Base-by-base conservation (phyloP, 2,113 vertebrate genomes). In the Grallaria varia region DNA sequence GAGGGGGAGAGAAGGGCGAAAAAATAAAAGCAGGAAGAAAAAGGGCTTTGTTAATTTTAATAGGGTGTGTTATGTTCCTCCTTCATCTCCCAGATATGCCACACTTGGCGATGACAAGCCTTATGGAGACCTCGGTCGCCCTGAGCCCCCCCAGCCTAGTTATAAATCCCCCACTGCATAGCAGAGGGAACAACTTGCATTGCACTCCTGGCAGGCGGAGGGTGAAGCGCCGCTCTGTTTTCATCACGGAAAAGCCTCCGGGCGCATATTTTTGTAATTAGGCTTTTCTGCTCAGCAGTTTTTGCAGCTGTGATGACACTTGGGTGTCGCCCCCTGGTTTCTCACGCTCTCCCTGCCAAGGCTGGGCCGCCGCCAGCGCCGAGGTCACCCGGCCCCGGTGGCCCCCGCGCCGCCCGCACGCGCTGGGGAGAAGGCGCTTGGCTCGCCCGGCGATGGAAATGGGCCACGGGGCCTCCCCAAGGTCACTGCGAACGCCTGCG, bases 271-370 rank as follows among this genome's bases (percentile, higher is more conserved):
- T 99, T 98, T 98, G 98, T 98, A 98, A 99, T 99, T 98, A 98
- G 98, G 98, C 98, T 97, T 98, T 97, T 98, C 98, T 97, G 98
- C 98, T 98, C 98, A 97, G 98, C 98, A 98, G 98, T 97, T 98
- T 98, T 97, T 98, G 98, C 99, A 99, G 99, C 99, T 99, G 99
- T 98, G 98, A 98, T 98, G 98, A 99, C 98, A 98, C 98, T 98
- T 94, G 98, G 98, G 98, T 98, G 98, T 99, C 98, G 98, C 98
- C 98, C 98, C 98, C 98, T 95, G 97, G 91, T 98, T 99, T 99
- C 99, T 98, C 99, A 99, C 98, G 98, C 98, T 98, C 98, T 94
- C 20, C 92, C 96, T 98, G 99, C 98, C 98, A 98, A 98, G 96
- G 69, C 96, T 98, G 98, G 98, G 98, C 92, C 76, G 17, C 90